These are phyloP conservation scores for Uropetala carovei DNA, from an alignment of 2,888 invertebrate genomes.

Conservation along the genomic window DNA sequence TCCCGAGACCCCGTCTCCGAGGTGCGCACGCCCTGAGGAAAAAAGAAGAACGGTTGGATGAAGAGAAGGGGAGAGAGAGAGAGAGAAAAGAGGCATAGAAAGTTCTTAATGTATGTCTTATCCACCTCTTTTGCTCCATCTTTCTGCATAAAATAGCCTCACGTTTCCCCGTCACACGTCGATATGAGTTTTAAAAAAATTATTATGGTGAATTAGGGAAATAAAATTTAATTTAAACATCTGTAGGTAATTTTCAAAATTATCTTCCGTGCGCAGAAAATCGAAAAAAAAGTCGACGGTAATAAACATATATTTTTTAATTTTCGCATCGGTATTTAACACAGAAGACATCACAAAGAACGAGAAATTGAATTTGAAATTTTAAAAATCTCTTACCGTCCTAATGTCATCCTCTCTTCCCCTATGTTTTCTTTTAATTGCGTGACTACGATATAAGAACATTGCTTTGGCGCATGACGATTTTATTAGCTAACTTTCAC, in stretches of 20 bases:
- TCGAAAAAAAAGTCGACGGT: not conserved
- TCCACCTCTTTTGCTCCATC: not conserved
- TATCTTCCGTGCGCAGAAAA: not conserved
- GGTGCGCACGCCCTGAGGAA: not conserved
- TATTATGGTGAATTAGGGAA: not conserved
- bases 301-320: not conserved
- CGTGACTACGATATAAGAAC: not conserved
- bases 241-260: not conserved
- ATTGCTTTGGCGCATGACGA: not conserved
- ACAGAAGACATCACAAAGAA: not conserved
- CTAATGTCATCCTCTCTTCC: not conserved
- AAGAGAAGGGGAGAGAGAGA: not conserved
- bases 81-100: not conserved
- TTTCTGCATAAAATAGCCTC: not conserved
- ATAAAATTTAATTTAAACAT: not conserved
- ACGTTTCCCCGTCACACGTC: not conserved
- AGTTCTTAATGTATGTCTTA: not conserved
- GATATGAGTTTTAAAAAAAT: not conserved
- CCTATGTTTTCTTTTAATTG: not conserved
- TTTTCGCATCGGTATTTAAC: not conserved
- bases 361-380: not conserved
- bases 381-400: not conserved
- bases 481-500: not conserved
- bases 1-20: constrained; percentile 19
- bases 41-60: not conserved